Conservation (phyloP, 2,797 vertebrate species). For the Sphenopsis melanotis region DNA sequence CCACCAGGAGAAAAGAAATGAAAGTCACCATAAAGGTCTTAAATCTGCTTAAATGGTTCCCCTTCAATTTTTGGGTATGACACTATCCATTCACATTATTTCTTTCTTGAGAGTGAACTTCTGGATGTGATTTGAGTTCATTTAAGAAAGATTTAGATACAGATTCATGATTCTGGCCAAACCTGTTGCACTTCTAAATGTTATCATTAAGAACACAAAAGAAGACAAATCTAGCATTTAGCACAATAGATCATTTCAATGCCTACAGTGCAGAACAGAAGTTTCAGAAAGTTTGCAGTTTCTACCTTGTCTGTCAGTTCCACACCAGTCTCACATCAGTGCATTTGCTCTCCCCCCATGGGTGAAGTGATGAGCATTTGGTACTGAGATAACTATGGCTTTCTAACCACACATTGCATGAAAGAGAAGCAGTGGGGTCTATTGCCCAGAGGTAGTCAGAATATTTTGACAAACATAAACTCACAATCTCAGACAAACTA, state of each 20-base stretch:
- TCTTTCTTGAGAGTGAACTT: neutral
- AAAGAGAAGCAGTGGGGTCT: neutral
- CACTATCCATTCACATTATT: neutral
- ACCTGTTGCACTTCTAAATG: neutral
- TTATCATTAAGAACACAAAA: neutral
- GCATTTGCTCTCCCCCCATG: neutral
- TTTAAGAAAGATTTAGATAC: neutral
- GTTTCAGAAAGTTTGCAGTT: neutral
- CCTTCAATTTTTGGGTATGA: neutral
- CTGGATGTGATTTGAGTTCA: neutral
- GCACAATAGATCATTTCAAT: neutral
- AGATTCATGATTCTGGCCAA: neutral
- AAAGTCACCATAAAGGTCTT: neutral
- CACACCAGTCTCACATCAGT: neutral
- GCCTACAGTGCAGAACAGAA: neutral
- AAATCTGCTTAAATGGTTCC: neutral
- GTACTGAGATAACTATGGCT: neutral
- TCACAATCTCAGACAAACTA: neutral
- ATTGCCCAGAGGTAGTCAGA: neutral
- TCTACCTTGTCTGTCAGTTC: neutral
- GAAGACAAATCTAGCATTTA: neutral
- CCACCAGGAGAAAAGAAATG: neutral
- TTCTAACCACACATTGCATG: neutral
- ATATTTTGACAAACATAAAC: neutral
- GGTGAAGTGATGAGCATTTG: neutral